These are phyloP conservation scores for Dermatophagoides farinae DNA, from an alignment of 1,140 invertebrate genomes.

Conservation along the genomic window DNA sequence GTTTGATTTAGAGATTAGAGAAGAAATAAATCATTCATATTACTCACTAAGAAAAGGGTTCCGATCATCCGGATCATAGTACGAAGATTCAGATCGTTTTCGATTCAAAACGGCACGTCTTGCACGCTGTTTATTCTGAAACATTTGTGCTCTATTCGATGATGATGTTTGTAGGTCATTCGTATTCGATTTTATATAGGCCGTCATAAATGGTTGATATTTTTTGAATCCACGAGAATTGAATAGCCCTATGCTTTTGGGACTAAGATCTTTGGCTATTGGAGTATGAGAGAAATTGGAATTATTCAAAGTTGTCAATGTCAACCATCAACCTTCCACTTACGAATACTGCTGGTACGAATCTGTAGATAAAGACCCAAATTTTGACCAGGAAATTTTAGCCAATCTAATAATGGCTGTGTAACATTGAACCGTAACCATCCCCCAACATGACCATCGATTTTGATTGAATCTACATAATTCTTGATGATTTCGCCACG, in stretches of 20 bases:
- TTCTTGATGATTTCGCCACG: constrained; percentile 5
- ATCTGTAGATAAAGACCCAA: constrained; percentile 69
- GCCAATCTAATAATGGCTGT: constrained; percentile 17
- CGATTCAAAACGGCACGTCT: not conserved
- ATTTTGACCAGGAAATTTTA: constrained; percentile 47
- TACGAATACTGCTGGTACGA: constrained; percentile 30
- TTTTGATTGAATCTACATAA: constrained; percentile 10
- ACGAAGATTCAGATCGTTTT: not conserved
- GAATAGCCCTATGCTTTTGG: constrained; percentile 59
- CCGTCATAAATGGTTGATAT: constrained; percentile 68
- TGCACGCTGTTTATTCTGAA: not conserved
- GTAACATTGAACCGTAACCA: constrained; percentile 21
- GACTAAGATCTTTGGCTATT: constrained; percentile 50
- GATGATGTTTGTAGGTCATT: not conserved
- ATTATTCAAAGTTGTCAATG: not conserved
- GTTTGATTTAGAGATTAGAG: not conserved
- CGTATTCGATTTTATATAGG: constrained; percentile 44
- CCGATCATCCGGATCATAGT: constrained; percentile 1
- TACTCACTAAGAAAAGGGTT: constrained; percentile 1
- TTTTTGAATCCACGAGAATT: constrained; percentile 47
- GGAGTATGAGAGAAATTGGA: not conserved
- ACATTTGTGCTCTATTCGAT: not conserved
- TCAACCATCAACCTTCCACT: no score
- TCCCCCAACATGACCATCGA: constrained; percentile 12
- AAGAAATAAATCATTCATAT: not conserved